A percentile compares a stretch with the other conserved stretches of the same genome.
Evolutionary conservation across 2,797 vertebrate species (phyloP).

Genomic region (Alcedo atthis): DNA sequence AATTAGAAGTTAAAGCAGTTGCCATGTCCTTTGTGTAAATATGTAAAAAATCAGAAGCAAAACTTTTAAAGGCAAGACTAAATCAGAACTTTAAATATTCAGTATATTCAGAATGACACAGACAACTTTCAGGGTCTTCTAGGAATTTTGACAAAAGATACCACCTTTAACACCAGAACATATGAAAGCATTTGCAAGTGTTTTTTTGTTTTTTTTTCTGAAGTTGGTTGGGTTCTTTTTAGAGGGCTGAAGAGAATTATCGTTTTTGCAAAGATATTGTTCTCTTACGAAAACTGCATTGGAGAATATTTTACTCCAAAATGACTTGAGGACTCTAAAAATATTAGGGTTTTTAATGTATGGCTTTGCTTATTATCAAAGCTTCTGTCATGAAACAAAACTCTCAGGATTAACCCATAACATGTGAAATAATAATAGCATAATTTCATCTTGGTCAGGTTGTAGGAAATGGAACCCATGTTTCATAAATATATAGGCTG

Average conservation of each 20-base stretch:
- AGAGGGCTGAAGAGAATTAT: not conserved
- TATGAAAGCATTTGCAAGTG: not conserved
- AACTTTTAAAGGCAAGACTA: not conserved
- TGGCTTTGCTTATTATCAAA: not conserved
- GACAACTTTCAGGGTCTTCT: not conserved
- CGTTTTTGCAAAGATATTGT: not conserved
- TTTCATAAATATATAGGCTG: not conserved
- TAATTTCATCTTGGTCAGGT: not conserved
- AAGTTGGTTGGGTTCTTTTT: not conserved
- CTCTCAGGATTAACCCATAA: not conserved
- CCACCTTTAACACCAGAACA: not conserved
- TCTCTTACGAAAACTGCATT: fast-evolving
- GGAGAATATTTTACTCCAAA: not conserved
- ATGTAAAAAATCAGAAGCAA: not conserved
- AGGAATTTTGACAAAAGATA: not conserved
- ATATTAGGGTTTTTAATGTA: not conserved
- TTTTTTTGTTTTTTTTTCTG: not conserved
- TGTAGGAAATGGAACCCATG: not conserved
- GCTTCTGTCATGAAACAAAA: not conserved
- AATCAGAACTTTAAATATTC: not conserved
- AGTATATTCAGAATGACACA: not conserved
- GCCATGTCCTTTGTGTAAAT: not conserved
- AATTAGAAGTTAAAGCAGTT: not conserved
- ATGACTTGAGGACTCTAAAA: not conserved
- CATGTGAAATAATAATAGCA: not conserved